Evolutionary conservation across 2,113 vertebrate species (phyloP).

Genomic region (Rhagologus leucostigma): DNA sequence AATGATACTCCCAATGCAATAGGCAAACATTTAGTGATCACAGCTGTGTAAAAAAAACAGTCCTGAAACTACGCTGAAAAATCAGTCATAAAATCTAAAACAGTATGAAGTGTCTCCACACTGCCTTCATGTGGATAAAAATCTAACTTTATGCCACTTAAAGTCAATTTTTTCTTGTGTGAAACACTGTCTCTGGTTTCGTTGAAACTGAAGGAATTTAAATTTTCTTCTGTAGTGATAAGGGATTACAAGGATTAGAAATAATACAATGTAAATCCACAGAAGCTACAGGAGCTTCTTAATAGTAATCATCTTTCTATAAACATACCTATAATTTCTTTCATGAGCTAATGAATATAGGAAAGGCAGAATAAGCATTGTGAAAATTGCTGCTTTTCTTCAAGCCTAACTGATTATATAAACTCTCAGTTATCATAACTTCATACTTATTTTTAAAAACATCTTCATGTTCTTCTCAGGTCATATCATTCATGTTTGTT

Average conservation of each 20-base stretch:
- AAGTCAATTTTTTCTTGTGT: background rate
- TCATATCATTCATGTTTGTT: background rate
- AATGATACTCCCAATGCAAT: background rate
- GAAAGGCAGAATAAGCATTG: background rate
- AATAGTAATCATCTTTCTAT: background rate
- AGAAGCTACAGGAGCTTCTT: background rate
- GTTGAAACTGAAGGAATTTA: background rate
- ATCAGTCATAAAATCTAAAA: background rate
- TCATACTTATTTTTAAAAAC: background rate
- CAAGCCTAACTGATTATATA: background rate
- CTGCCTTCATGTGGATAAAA: constrained; percentile 50
- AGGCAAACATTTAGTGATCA: background rate
- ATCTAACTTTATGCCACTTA: background rate
- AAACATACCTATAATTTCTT: background rate
- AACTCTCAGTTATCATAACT: background rate
- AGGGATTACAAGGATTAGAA: background rate
- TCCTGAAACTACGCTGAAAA: background rate
- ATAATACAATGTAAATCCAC: background rate
- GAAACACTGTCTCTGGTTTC: background rate
- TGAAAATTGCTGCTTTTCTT: background rate
- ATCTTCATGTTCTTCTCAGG: background rate
- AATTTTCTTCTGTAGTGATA: background rate
- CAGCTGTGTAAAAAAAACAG: background rate
- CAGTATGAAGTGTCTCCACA: background rate
- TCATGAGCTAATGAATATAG: background rate